Base-by-base conservation (phyloP, 2,797 vertebrate species). In the Eidolon dupreanum region DNA sequence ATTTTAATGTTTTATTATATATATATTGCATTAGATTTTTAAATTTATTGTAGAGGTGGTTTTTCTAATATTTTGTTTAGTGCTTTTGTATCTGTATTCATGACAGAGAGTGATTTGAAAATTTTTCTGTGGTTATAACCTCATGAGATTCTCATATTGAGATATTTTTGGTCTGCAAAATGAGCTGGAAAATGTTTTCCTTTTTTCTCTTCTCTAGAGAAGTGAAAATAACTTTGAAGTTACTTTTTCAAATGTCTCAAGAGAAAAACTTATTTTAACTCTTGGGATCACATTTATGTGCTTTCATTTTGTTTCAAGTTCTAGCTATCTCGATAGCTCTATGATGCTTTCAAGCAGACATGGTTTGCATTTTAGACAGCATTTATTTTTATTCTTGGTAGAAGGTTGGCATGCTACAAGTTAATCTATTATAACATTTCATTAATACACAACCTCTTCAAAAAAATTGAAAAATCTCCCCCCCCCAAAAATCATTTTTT, bases 381-480 rank as follows among this genome's bases (percentile, higher is more conserved):
- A 89, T 68, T 86, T 91, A 65, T 82, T 43, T 43, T 85, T 93
- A 31, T 57, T 91, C 36, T 91, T 91, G n/a, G 33, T 82, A 55
- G 24, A 61, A 91, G 11, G 83, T 33, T 63, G 4, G 2, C 91
- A 6, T 55, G 12, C 16, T 86, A 17, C 5, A 85, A 38, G 20
- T 8, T 95, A 83, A 78, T 82, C n/a, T 91, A 11, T 83, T 83
- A 26, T 78, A 93, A 81, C 36, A 51, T 82, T 84, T 88, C n/a
- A 90, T 73, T 87, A 79, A 59, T 10, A 73, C 3, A 51, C 15
- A 73, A 73, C 1, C n/a, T 79, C n/a, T 83, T 78, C 33, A 83
- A 78, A 94, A 94, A 74, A 43, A 78, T 24, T 74, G 4, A 95
- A 95, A 91, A 78, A 93, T 2, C 0, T 88, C 84, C 6, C 15